A percentile compares a stretch with the other conserved stretches of the same genome.
These are phyloP conservation scores for Ciconia stormi DNA, from an alignment of 2,113 vertebrate species.

Conservation along the genomic window DNA sequence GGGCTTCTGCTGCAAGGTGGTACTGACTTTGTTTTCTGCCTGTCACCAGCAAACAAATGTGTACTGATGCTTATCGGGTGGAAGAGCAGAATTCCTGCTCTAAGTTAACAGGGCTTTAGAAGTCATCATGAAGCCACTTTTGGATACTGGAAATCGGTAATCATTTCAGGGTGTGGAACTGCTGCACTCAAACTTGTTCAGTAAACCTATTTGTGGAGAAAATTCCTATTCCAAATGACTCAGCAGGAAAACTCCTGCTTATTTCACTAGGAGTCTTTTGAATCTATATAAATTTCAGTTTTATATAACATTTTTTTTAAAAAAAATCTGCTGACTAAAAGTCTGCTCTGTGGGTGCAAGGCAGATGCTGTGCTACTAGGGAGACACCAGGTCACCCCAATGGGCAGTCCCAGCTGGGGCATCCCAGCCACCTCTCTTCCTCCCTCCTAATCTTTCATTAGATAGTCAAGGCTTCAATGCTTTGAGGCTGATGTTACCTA, in stretches of 20 bases:
- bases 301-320: not conserved
- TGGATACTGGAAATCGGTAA: not conserved
- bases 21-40: not conserved
- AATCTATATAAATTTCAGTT: not conserved
- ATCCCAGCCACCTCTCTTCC: not conserved
- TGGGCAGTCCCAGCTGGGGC: constrained; percentile 4
- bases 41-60: not conserved
- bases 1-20: not conserved
- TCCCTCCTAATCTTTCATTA: not conserved
- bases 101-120: not conserved
- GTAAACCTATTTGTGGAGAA: not conserved
- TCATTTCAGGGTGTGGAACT: not conserved
- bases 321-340: not conserved
- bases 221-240: not conserved
- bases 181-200: not conserved
- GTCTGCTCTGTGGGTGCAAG: not conserved
- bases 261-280: not conserved
- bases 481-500: not conserved
- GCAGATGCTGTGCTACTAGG: constrained; percentile 23
- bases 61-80: not conserved
- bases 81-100: not conserved
- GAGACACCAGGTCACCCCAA: constrained; percentile 33
- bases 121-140: not conserved
- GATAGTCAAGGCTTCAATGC: not conserved
- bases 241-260: not conserved